These are phyloP conservation scores for Urocyon cinereoargenteus DNA, from an alignment of 2,797 vertebrate species.

Conservation along the genomic window DNA sequence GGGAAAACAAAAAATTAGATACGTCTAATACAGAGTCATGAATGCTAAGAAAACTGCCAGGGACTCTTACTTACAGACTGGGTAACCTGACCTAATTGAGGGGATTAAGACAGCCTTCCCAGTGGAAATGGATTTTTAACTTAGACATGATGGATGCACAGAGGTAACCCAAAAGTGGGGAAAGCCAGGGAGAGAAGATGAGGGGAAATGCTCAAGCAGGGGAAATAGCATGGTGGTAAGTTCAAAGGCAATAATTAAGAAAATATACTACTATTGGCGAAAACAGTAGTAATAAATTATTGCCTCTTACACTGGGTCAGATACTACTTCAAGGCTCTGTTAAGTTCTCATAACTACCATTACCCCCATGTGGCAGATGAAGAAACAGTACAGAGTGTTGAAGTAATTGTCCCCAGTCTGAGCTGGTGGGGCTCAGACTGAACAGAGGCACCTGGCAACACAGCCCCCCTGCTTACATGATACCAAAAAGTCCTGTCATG, in stretches of 20 bases:
- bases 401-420: not conserved
- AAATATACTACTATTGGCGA: not conserved
- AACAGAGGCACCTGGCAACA: not conserved
- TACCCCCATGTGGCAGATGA: not conserved
- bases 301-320: not conserved
- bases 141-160: not conserved
- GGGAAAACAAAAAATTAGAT: not conserved
- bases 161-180: not conserved
- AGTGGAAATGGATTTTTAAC: conserved; percentile 25
- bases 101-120: not conserved
- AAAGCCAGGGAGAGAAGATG: not conserved
- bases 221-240: conserved; percentile 18
- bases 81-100: not conserved
- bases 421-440: not conserved
- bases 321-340: not conserved
- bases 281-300: not conserved
- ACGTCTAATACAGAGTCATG: not conserved
- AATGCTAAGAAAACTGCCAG: not conserved
- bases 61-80: not conserved
- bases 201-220: not conserved
- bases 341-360: not conserved
- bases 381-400: not conserved
- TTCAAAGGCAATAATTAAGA: not conserved
- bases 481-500: not conserved
- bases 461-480: not conserved